Evolutionary conservation across 1,140 invertebrate genomes (phyloP).

Genomic region (Zophobas morio): DNA sequence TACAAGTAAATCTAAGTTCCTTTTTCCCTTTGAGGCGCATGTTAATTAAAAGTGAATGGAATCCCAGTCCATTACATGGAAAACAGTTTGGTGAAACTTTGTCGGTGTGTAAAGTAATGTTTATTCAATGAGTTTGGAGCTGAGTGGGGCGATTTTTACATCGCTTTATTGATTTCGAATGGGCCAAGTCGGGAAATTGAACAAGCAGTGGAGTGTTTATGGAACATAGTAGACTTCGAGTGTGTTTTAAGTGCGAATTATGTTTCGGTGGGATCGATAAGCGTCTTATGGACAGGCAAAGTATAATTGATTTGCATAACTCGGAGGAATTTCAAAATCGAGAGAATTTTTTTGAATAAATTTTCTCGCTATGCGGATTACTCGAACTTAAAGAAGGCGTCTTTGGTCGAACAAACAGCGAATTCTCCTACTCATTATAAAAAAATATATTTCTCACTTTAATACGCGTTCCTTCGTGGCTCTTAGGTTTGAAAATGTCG

Average conservation of each 20-base stretch:
- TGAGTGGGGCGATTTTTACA: constrained; percentile 40
- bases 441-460: no score
- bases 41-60: constrained; percentile 37
- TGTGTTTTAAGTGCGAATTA: constrained; percentile 9
- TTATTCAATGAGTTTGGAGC: constrained; percentile 37
- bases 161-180: constrained; percentile 38
- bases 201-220: constrained; percentile 31
- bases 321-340: neutral
- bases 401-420: no score
- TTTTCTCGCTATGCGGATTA: neutral
- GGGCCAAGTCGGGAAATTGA: constrained; percentile 17
- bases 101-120: constrained; percentile 41
- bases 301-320: neutral
- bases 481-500: no score
- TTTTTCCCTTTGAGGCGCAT: constrained; percentile 19
- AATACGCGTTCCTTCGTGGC: no score
- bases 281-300: neutral
- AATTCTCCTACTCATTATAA: no score
- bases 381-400: no score
- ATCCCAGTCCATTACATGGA: constrained; percentile 38
- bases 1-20: constrained; percentile 18
- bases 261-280: constrained; percentile 20
- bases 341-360: neutral
- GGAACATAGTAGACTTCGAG: constrained; percentile 9
- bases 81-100: constrained; percentile 37